Evolutionary conservation across 1,140 invertebrate species (phyloP), one percentile per base, ranked within the genome.

Genomic region (Camponotus vicinus): DNA sequence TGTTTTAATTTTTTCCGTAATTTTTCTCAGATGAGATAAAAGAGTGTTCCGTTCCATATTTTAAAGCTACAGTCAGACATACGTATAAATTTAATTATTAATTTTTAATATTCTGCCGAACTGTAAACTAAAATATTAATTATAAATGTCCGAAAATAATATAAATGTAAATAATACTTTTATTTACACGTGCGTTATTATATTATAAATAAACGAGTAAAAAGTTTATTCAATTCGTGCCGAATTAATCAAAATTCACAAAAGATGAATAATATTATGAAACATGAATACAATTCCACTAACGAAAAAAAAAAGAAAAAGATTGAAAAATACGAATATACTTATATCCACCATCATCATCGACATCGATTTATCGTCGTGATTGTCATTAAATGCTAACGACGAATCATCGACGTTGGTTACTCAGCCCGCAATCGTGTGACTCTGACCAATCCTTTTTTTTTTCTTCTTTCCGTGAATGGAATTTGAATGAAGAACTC

Each of bases 401-500:
- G 66, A 57, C 79, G 69, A 75, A 55, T 83, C 79, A 83, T 75
- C 79, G 55, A 59, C 59, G 40, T 45, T 34, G 37, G 79, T 83
- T 73, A 83, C 69, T 75, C 79, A 49, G 69, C 18, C 40, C 15
- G 66, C 27, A 52, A 27, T n/a, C 37, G 37, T 63, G 69, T 71
- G 79, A 83, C 55, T 73, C 69, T 15, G 69, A 61, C 69, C 42
- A 55, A 32, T 45, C 21, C 67, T 11, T 73, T 73, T 64, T 73
- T 64, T 75, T 45, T 27, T 57, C n/a, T 59, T 83, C 40, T 18
- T 15, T 21, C 37, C 67, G 67, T 82, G 67, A 3, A 45, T 59
- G 52, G 78, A 71, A 82, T 82, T 71, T 57, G 52, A 82, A 82
- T 82, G 52, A 82, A 71, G 67, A 71, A 42, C 49, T 32, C 37